phyloP scores from a whole-genome alignment of 2,888 invertebrate species.

The Allacma fusca region DNA sequence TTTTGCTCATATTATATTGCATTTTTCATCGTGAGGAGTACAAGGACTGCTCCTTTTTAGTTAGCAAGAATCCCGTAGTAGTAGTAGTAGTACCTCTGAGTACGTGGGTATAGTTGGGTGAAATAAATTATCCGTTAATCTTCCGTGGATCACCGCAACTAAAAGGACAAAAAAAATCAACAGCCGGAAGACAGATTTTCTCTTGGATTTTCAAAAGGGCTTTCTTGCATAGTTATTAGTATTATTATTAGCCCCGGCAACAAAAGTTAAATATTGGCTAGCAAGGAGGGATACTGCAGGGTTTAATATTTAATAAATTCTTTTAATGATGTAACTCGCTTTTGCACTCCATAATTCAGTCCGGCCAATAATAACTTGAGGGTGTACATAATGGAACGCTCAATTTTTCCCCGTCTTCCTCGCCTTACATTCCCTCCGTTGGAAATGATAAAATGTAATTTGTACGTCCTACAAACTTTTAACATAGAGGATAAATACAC shows the following conservation, averaged over 20 bases:
- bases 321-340: conserved; percentile 5
- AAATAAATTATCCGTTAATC: conserved; percentile 43
- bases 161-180: conserved; percentile 39
- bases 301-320: conserved; percentile 13
- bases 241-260: neutral
- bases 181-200: conserved; percentile 32
- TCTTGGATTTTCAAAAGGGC: conserved; percentile 8
- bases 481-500: neutral
- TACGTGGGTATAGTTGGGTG: conserved; percentile 35
- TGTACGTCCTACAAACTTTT: conserved; percentile 14
- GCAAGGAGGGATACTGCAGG: neutral
- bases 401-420: too few relatives aligned
- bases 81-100: neutral
- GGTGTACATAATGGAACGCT: too few relatives aligned
- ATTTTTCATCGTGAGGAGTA: neutral
- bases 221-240: neutral
- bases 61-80: too few relatives aligned
- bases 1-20: neutral
- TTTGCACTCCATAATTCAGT: neutral
- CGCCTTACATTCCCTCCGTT: neutral
- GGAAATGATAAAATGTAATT: conserved; percentile 8
- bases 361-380: neutral
- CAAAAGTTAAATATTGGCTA: neutral
- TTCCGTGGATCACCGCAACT: conserved; percentile 42
- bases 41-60: neutral